Evolutionary conservation across 1,140 invertebrate genomes (phyloP).

Genomic region (Ceratina calcarata): DNA sequence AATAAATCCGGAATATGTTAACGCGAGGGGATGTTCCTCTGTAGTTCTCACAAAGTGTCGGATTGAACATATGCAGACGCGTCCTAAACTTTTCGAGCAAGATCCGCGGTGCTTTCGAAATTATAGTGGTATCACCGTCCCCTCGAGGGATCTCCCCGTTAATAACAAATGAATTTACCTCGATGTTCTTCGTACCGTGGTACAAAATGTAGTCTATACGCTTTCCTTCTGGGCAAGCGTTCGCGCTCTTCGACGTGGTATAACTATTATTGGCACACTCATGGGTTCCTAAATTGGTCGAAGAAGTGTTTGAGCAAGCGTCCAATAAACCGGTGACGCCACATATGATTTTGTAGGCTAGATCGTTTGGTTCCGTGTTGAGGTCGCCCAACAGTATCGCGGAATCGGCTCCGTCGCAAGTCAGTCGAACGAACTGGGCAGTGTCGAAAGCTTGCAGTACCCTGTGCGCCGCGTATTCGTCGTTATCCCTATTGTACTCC

Average conservation of each 20-base stretch:
- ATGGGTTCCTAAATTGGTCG: constrained; percentile 84
- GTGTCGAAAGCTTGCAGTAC: constrained; percentile 96
- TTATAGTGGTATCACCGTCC: too few relatives aligned
- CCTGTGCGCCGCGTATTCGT: constrained; percentile 95
- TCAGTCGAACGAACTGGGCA: constrained; percentile 94
- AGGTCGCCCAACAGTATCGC: constrained; percentile 95
- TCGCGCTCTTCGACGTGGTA: constrained; percentile 81
- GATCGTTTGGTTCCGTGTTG: constrained; percentile 92
- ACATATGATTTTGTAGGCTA: constrained; percentile 87
- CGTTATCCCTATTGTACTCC: constrained; percentile 92
- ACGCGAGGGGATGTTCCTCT: background rate
- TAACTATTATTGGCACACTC: constrained; percentile 92
- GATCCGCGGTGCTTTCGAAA: too few relatives aligned
- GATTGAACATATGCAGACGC: constrained; percentile 4
- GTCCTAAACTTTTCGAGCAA: background rate
- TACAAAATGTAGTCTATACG: constrained; percentile 96
- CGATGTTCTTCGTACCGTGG: constrained; percentile 80
- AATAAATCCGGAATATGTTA: background rate
- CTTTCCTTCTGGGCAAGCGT: constrained; percentile 86
- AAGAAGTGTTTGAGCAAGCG: constrained; percentile 71
- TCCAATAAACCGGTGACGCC: constrained; percentile 79
- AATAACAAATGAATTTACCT: constrained; percentile 73
- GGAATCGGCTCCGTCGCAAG: constrained; percentile 88
- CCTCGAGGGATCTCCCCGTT: background rate
- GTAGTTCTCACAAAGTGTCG: constrained; percentile 11